phyloP scores from a whole-genome alignment of 2,113 vertebrate genomes.

The Bombycilla garrulus region DNA sequence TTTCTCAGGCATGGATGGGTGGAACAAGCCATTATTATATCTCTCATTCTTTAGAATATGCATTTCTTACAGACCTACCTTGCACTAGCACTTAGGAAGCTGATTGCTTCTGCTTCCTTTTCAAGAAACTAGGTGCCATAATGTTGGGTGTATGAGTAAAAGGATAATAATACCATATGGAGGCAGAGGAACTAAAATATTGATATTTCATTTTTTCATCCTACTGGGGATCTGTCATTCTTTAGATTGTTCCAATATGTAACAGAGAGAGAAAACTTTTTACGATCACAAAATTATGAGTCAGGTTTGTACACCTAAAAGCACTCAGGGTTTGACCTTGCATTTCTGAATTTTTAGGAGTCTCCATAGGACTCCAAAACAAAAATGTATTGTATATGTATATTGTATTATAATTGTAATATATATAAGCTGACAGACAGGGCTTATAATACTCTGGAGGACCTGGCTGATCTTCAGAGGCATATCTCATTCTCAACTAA shows the following conservation, averaged over 20 bases:
- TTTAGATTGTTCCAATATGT: neutral
- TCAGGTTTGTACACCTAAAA: neutral
- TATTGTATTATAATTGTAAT: slow-evolving; percentile 6
- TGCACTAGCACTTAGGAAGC: neutral
- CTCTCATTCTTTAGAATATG: neutral
- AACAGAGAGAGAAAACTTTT: slow-evolving; percentile 5
- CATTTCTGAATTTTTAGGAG: slow-evolving; percentile 33
- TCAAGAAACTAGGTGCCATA: neutral
- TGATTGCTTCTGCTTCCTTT: neutral
- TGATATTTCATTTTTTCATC: slow-evolving; percentile 41
- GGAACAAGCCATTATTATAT: neutral
- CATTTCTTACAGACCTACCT: neutral
- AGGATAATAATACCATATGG: neutral
- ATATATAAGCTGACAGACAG: neutral
- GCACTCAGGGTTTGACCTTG: slow-evolving; percentile 45
- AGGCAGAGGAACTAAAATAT: slow-evolving; percentile 34
- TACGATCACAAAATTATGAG: slow-evolving; percentile 9
- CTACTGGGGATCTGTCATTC: slow-evolving; percentile 8
- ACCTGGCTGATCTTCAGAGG: neutral
- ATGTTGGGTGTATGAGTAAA: neutral
- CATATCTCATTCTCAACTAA: neutral
- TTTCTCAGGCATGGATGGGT: neutral
- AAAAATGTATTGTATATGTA: slow-evolving; percentile 3
- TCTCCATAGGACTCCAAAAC: slow-evolving; percentile 4
- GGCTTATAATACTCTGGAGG: slow-evolving; percentile 9